Conservation (phyloP, 2,888 invertebrate species). For the Hyalella azteca region DNA sequence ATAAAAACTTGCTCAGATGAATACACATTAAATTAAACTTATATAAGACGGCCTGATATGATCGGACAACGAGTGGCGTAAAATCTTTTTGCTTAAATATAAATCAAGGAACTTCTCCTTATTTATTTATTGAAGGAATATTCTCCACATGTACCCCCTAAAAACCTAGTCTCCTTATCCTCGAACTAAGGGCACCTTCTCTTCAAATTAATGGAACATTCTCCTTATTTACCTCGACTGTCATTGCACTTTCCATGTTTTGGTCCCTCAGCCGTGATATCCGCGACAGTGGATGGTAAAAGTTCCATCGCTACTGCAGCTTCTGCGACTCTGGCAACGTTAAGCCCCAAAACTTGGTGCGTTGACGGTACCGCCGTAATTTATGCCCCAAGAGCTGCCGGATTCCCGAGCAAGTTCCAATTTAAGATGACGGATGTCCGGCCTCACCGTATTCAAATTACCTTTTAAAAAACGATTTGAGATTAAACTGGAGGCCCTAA, state of each 20-base stretch:
- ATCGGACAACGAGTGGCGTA: not conserved
- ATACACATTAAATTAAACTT: not conserved
- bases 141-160: not conserved
- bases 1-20: not conserved
- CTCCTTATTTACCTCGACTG: not conserved
- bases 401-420: not conserved
- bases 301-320: not conserved
- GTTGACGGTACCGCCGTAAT: not conserved
- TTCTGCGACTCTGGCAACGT: not conserved
- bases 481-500: too few species aligned
- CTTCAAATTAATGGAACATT: not conserved
- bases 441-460: slow-evolving; percentile 10
- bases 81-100: not conserved
- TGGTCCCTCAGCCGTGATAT: not conserved
- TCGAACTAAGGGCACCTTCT: not conserved
- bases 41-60: not conserved
- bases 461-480: slow-evolving; percentile 4
- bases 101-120: not conserved
- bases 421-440: slow-evolving; percentile 13
- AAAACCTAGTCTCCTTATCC: not conserved
- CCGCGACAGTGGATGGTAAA: slow-evolving; percentile 2
- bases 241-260: not conserved
- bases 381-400: not conserved
- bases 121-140: not conserved
- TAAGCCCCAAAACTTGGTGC: not conserved